Base-by-base conservation (phyloP, 2,888 invertebrate genomes). In the Caenorhabditis imperialis region DNA sequence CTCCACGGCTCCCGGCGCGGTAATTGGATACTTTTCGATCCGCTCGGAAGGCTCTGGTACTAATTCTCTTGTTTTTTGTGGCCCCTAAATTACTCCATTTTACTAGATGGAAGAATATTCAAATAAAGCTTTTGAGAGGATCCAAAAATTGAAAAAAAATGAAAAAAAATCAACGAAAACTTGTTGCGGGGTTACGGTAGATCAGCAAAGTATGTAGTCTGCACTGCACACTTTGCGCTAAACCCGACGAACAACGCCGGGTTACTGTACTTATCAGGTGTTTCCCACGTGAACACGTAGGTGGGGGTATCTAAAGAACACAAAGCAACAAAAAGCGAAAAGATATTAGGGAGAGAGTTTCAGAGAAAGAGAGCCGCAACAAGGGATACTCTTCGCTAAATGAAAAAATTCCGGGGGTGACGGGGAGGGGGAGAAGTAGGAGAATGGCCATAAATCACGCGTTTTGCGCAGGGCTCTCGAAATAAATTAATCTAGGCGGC, bases 21-120 rank as follows among this genome's bases (percentile, higher is more conserved):
- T 57, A 57, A 57, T 57, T 57, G 45, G 57, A 57, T 57, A 57
- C 57, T 57, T 30, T 30, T 30, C 30, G 30, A 20, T 18, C 16
- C 18, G 20, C 16, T 16, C 16, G 12, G 42, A 14, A 42, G 42
- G 20, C 16, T 30, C 10, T 30, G 10, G 6, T 30, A 30, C 30
- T 6, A 10, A 30, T 30, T 30, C 30, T 30, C n/a, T n/a, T n/a
- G n/a, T n/a, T n/a, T n/a, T n/a, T n/a, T n/a, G n/a, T n/a, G n/a
- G n/a, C n/a, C n/a, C n/a, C n/a, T n/a, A n/a, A n/a, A n/a, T n/a
- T n/a, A n/a, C n/a, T n/a, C n/a, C n/a, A n/a, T n/a, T n/a, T n/a
- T n/a, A n/a, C n/a, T n/a, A n/a, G n/a, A n/a, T n/a, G n/a, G n/a
- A n/a, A n/a, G n/a, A n/a, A n/a, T n/a, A n/a, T n/a, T n/a, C n/a